Conservation (phyloP, 2,113 vertebrate genomes). For the Hipposideros armiger region DNA sequence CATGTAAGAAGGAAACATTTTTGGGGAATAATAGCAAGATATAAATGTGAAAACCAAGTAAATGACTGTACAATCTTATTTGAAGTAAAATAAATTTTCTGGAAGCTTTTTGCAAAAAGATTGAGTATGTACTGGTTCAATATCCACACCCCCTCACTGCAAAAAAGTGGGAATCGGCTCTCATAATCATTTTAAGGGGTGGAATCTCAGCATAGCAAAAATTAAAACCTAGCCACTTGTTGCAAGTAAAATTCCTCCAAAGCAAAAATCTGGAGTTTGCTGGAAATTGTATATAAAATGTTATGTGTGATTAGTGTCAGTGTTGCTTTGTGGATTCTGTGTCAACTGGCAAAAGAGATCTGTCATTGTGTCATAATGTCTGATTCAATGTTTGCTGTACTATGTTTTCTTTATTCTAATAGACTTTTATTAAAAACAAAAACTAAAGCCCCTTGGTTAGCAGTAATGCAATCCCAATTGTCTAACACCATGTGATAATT, state of each 20-base stretch:
- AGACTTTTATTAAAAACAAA: conserved; percentile 67
- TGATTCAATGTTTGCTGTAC: neutral
- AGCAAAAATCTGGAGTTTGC: conserved; percentile 38
- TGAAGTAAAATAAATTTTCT: conserved; percentile 66
- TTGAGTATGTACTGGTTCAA: neutral
- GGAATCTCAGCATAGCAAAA: conserved; percentile 4
- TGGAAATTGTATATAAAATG: conserved; percentile 40
- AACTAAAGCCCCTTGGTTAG: conserved; percentile 5
- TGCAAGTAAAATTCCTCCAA: conserved; percentile 44
- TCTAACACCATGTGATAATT: conserved; percentile 44
- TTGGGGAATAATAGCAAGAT: conserved; percentile 29
- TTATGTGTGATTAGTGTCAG: neutral
- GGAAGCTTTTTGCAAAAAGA: conserved; percentile 48
- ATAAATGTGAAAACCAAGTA: conserved; percentile 54
- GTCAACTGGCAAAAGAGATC: conserved; percentile 35
- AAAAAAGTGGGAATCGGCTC: neutral
- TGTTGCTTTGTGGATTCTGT: neutral
- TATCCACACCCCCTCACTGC: neutral
- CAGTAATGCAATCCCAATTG: conserved; percentile 45
- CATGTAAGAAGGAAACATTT: conserved; percentile 29
- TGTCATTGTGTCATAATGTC: conserved; percentile 31
- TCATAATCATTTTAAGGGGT: neutral
- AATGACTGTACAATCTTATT: conserved; percentile 52
- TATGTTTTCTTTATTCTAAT: conserved; percentile 75
- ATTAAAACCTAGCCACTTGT: neutral